These are phyloP conservation scores for Numenius phaeopus DNA, from an alignment of 2,797 vertebrate species.

Conservation along the genomic window DNA sequence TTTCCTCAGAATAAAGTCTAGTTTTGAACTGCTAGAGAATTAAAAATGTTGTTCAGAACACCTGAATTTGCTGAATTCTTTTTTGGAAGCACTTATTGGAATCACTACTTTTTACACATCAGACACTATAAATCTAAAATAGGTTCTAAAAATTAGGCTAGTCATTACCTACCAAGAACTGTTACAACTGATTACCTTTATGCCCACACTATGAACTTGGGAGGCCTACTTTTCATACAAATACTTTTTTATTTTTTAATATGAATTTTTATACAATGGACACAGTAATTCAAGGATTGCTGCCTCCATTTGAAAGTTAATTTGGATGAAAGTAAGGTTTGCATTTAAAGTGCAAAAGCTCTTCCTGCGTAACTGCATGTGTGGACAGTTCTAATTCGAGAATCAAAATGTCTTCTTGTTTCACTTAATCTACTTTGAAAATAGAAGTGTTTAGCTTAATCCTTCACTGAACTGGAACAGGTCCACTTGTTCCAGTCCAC, in stretches of 20 bases:
- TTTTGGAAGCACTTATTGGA: background rate
- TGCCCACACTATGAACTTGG: background rate
- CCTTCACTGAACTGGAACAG: slow-evolving; percentile 28
- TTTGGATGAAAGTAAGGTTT: slow-evolving; percentile 31
- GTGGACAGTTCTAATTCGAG: slow-evolving; percentile 11
- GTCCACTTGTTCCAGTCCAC: background rate
- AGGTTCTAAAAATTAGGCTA: background rate
- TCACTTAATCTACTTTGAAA: slow-evolving; percentile 48
- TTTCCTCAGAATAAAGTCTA: background rate
- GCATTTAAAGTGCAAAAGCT: slow-evolving; percentile 25
- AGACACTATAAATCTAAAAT: background rate
- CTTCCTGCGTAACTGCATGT: background rate
- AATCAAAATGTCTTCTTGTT: slow-evolving; percentile 52
- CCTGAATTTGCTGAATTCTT: background rate
- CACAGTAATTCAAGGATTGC: slow-evolving; percentile 12
- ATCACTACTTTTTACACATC: background rate
- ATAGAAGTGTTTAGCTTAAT: slow-evolving; percentile 50
- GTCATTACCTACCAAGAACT: background rate
- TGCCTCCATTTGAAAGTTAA: slow-evolving; percentile 16
- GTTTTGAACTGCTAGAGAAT: background rate
- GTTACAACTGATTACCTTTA: background rate
- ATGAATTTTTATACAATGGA: background rate
- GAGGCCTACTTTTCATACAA: background rate
- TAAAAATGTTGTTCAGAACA: background rate
- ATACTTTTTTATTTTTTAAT: background rate